Evolutionary conservation across 2,113 vertebrate species (phyloP).

Genomic region (Upupa epops): DNA sequence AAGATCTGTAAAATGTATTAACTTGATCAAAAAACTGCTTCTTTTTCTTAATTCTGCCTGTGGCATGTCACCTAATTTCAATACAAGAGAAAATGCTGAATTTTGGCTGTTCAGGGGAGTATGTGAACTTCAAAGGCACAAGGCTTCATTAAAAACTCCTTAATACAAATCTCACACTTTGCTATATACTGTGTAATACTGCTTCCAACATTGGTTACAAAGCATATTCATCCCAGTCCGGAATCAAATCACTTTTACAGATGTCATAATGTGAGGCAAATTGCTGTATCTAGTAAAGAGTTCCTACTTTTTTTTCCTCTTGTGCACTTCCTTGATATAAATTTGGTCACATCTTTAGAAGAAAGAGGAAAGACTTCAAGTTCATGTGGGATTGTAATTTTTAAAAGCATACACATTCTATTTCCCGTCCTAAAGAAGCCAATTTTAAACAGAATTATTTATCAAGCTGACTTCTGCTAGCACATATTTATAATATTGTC

Average conservation of each 20-base stretch:
- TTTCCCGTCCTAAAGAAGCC: not conserved
- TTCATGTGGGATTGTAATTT: not conserved
- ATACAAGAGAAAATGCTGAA: not conserved
- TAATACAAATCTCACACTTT: not conserved
- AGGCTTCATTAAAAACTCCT: not conserved
- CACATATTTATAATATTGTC: not conserved
- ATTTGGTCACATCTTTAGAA: not conserved
- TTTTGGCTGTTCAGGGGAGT: not conserved
- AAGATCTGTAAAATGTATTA: not conserved
- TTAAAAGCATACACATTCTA: not conserved
- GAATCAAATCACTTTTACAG: not conserved
- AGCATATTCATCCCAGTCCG: not conserved
- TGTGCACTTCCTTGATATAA: not conserved
- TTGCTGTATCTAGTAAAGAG: not conserved
- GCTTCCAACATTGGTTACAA: not conserved
- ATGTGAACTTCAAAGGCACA: not conserved
- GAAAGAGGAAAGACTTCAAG: not conserved
- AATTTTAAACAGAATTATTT: not conserved
- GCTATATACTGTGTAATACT: not conserved
- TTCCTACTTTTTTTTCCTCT: not conserved
- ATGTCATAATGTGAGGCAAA: not conserved
- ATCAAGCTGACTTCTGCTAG: not conserved
- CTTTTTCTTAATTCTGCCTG: not conserved
- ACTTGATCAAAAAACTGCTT: not conserved
- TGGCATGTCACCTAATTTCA: not conserved